These are phyloP conservation scores for Mystacornis crossleyi DNA, from an alignment of 2,113 vertebrate genomes.

Conservation along the genomic window DNA sequence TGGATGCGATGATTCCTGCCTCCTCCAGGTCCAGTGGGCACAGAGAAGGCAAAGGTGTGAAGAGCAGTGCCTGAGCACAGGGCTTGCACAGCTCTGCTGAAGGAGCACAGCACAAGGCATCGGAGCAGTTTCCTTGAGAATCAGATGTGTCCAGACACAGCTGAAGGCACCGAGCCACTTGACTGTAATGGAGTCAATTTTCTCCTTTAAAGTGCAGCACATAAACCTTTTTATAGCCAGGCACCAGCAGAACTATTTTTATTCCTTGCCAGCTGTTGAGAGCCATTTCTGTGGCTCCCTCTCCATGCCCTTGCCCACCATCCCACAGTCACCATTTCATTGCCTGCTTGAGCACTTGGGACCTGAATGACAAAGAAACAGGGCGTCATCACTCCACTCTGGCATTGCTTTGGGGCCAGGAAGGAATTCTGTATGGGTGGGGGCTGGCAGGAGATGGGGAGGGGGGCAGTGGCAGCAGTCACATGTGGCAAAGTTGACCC, in stretches of 20 bases:
- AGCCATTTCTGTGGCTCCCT: neutral
- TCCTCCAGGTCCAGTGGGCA: fast-evolving
- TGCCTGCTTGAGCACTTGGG: neutral
- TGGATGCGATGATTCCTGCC: neutral
- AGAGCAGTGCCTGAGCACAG: neutral
- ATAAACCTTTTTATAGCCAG: conserved; percentile 11
- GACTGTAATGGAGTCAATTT: conserved; percentile 9
- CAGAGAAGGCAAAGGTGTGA: neutral
- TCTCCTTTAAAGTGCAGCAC: neutral
- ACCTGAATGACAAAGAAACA: neutral
- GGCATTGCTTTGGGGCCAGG: neutral
- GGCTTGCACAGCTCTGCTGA: neutral
- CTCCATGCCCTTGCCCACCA: neutral
- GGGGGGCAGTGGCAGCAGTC: neutral
- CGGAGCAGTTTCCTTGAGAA: neutral
- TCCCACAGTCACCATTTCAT: neutral
- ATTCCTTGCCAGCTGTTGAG: neutral
- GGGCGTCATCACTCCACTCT: neutral
- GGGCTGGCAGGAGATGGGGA: neutral
- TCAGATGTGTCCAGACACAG: conserved; percentile 3
- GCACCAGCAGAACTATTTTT: neutral
- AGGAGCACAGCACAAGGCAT: neutral
- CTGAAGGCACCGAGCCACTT: neutral
- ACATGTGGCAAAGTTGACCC: fast-evolving
- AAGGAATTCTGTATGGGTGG: fast-evolving